phyloP scores from a whole-genome alignment of 2,797 vertebrate species.

The Adrianichthys oophorus region DNA sequence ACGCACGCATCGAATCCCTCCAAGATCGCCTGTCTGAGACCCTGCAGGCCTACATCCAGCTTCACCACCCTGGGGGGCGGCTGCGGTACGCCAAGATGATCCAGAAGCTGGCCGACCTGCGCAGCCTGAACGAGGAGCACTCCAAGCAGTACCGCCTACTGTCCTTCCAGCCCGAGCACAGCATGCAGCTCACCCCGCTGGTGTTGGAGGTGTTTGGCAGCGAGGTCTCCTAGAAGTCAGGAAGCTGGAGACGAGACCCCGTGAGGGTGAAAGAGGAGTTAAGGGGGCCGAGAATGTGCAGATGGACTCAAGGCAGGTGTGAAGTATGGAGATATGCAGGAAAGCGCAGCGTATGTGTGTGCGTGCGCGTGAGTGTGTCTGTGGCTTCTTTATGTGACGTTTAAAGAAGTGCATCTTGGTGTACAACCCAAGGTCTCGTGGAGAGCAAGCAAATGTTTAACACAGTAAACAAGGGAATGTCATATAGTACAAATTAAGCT shows the following conservation, averaged over 20 bases:
- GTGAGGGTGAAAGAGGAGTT: conserved; percentile 41
- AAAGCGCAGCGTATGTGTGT: conserved; percentile 20
- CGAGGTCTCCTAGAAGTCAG: conserved; percentile 89
- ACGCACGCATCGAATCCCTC: conserved; percentile 85
- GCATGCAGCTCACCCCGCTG: conserved; percentile 95
- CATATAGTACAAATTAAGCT: conserved; percentile 53
- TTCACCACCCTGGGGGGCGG: conserved; percentile 86
- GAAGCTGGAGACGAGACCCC: conserved; percentile 81
- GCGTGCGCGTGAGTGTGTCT: conserved; percentile 4
- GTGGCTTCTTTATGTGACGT: conserved; percentile 33
- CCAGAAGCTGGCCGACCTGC: conserved; percentile 95
- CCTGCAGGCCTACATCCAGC: conserved; percentile 93
- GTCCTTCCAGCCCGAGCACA: conserved; percentile 91
- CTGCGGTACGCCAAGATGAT: conserved; percentile 97
- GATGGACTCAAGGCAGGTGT: conserved; percentile 48
- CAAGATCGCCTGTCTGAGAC: conserved; percentile 91
- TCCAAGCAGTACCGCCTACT: conserved; percentile 95
- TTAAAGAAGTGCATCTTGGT: conserved; percentile 43
- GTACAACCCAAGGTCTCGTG: conserved; percentile 45
- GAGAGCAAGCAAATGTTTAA: conserved; percentile 54
- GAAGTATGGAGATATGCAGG: conserved; percentile 21
- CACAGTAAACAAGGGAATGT: conserved; percentile 60
- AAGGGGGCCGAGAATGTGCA: conserved; percentile 46
- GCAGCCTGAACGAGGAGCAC: conserved; percentile 97
- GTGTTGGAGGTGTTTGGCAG: conserved; percentile 96